Evolutionary conservation across 2,888 invertebrate species (phyloP), one percentile per base, ranked within the genome.

Genomic region (Hirtodrosophila cameraria): DNA sequence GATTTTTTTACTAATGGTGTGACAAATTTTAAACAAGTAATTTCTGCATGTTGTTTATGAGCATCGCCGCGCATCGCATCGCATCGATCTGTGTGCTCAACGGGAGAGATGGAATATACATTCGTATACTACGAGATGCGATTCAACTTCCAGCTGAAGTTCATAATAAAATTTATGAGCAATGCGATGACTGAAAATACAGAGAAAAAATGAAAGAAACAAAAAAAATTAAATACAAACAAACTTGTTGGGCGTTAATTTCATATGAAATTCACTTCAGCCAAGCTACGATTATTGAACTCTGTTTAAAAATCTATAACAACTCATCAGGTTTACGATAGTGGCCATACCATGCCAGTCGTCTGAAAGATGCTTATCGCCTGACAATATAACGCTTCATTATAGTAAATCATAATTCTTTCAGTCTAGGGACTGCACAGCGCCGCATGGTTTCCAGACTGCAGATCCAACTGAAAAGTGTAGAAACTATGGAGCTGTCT

Each of bases 1-100:
- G 85, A 64, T 78, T 82, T 77, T 80, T 82, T 75, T 88, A 86
- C 88, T 88, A 88, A 87, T 87, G 88, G 87, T 85, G 86, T 87
- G 87, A 87, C 87, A 87, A 88, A 88, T 82, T 83, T 85, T 85
- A 68, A 76, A 77, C 87, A 83, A 83, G 87, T 85, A 86, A 86
- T 83, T 83, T 86, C 87, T 83, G 85, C 66, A 86, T 86, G 83
- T 86, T 86, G 87, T 83, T 83, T 83, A 83, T 86, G 85, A 86
- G 78, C 86, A 75, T 73, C 72, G 82, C 78, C 69, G 57, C 75
- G 62, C 75, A 75, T 61, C 83, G 72, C 52, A 45, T 75, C 71
- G 71, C 83, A 69, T 72, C 66, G 66, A 73, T 68, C 73, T 72
- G 69, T 39, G 39, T 35, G 70, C 75, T 58, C 73, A 61, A 73